A percentile compares a stretch with the other conserved stretches of the same genome.
These are phyloP conservation scores for Leptura quadrifasciata DNA, from an alignment of 2,888 invertebrate species.

Conservation along the genomic window DNA sequence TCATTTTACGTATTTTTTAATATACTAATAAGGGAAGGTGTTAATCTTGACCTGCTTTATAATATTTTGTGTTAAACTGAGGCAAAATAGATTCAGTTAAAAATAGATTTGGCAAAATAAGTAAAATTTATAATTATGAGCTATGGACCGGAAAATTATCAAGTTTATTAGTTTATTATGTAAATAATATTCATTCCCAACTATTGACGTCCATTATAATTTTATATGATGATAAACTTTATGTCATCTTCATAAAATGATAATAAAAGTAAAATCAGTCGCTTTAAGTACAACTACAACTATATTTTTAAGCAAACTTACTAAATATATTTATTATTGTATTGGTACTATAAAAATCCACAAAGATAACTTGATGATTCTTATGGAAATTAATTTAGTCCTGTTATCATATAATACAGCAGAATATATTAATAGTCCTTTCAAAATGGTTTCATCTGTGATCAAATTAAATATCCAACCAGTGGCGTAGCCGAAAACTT, in stretches of 20 bases:
- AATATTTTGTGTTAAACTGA: not conserved
- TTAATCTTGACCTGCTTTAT: conserved; percentile 27
- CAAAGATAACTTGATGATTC: not conserved
- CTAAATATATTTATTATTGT: too few species aligned
- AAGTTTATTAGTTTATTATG: not conserved
- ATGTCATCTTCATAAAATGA: not conserved
- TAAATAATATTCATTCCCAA: not conserved
- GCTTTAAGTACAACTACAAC: not conserved
- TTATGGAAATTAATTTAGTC: not conserved
- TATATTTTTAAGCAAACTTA: not conserved
- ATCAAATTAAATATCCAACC: too few species aligned
- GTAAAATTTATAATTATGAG: not conserved
- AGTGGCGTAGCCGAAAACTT: too few species aligned
- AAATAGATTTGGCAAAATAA: conserved; percentile 1
- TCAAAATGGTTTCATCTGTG: too few species aligned
- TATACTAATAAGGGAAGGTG: conserved; percentile 1
- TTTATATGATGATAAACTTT: not conserved
- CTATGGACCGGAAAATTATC: conserved; percentile 12
- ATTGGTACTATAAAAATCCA: not conserved
- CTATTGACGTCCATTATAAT: conserved; percentile 1
- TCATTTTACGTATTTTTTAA: not conserved
- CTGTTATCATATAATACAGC: too few species aligned
- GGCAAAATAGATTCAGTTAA: not conserved
- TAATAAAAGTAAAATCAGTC: not conserved
- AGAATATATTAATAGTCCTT: too few species aligned